Evolutionary conservation across 2,888 invertebrate species (phyloP).

Genomic region (Protonemura montana): DNA sequence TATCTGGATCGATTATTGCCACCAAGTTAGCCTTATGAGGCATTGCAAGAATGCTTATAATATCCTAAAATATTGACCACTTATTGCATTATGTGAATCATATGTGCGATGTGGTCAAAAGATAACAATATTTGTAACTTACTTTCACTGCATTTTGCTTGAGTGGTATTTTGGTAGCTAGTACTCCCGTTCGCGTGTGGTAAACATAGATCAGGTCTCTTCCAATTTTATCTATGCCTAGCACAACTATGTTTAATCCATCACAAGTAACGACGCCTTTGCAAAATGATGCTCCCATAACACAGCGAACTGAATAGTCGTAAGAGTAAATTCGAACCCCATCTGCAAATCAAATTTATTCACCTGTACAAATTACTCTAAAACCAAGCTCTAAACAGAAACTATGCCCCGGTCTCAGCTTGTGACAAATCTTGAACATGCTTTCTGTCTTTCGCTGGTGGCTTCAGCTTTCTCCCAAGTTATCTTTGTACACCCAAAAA

Average conservation of each 20-base stretch:
- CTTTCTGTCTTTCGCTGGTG: too few species aligned
- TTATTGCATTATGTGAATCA: not conserved
- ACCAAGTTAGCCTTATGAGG: slow-evolving; percentile 86
- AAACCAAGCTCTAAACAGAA: not conserved
- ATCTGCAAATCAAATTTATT: slow-evolving; percentile 59
- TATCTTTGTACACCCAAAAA: too few species aligned
- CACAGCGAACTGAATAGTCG: slow-evolving; percentile 77
- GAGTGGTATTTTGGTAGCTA: slow-evolving; percentile 62
- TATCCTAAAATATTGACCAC: slow-evolving; percentile 65
- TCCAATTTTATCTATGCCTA: slow-evolving; percentile 82
- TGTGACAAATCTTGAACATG: too few species aligned
- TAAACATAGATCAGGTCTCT: slow-evolving; percentile 85
- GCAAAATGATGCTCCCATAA: slow-evolving; percentile 75
- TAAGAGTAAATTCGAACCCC: slow-evolving; percentile 81
- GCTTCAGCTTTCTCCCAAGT: too few species aligned
- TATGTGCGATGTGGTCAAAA: not conserved
- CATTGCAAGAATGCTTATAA: slow-evolving; percentile 77
- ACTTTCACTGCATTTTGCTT: slow-evolving; percentile 66
- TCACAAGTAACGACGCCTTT: slow-evolving; percentile 84
- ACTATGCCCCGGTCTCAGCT: too few species aligned
- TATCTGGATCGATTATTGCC: slow-evolving; percentile 88
- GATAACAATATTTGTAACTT: slow-evolving; percentile 44
- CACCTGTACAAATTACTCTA: not conserved
- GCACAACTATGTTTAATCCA: slow-evolving; percentile 76
- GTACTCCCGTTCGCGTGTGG: slow-evolving; percentile 79